Conservation (phyloP, 1,140 invertebrate genomes). For the Mamestra configurata region DNA sequence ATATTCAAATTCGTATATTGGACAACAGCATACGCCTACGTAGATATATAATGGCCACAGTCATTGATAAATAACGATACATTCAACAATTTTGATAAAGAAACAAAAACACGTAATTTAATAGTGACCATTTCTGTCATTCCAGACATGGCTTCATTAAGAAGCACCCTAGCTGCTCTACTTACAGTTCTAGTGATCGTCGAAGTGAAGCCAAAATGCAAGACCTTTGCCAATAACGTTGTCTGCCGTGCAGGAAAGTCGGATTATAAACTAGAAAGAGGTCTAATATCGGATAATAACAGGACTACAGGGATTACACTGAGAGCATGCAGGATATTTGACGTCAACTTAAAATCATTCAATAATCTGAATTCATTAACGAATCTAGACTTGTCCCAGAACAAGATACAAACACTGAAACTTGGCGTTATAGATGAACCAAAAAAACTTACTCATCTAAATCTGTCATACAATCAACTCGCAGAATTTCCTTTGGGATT, state of each 20-base stretch:
- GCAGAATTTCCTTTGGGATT: slow-evolving; percentile 66
- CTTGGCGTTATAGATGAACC: slow-evolving; percentile 68
- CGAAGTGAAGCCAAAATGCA: slow-evolving; percentile 37
- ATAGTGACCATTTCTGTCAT: neutral
- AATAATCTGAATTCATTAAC: slow-evolving; percentile 63
- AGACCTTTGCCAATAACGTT: slow-evolving; percentile 9
- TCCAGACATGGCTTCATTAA: slow-evolving; percentile 25
- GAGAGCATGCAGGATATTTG: slow-evolving; percentile 67
- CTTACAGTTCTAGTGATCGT: slow-evolving; percentile 8
- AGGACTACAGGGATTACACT: slow-evolving; percentile 52
- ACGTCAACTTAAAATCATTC: slow-evolving; percentile 70
- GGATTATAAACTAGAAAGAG: slow-evolving; percentile 50
- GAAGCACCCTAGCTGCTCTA: neutral
- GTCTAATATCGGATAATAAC: slow-evolving; percentile 54
- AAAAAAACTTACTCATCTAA: slow-evolving; percentile 65
- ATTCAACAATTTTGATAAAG: no score
- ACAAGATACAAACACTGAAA: slow-evolving; percentile 68
- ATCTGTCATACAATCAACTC: slow-evolving; percentile 73
- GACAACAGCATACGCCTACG: no score
- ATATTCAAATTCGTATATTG: no score
- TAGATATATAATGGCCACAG: no score
- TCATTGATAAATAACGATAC: no score
- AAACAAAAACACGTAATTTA: neutral
- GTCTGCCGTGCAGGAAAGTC: slow-evolving; percentile 43
- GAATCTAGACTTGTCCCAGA: slow-evolving; percentile 73